A percentile compares a stretch with the other conserved stretches of the same genome.
phyloP scores from a whole-genome alignment of 2,888 invertebrate genomes.

The Pyrrhosoma nymphula region DNA sequence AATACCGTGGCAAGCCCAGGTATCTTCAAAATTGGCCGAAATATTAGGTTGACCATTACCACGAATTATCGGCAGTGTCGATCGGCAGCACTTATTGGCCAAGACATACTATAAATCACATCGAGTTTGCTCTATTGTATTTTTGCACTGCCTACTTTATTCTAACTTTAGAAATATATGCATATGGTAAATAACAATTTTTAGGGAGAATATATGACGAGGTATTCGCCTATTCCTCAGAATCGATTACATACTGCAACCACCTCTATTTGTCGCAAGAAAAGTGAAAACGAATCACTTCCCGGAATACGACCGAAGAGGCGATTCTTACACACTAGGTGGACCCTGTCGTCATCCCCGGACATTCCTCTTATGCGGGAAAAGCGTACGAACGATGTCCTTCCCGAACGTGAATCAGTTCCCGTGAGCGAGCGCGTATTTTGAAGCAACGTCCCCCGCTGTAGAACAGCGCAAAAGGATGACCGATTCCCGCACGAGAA shows the following conservation, averaged over 20 bases:
- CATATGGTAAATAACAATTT: too few species aligned
- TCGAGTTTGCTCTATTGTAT: too few species aligned
- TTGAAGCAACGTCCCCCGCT: background rate
- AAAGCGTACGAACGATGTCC: background rate
- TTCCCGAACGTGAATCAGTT: constrained; percentile 43
- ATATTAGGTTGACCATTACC: too few species aligned
- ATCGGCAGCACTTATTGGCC: too few species aligned
- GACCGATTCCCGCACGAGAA: constrained; percentile 52
- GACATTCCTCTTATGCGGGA: background rate
- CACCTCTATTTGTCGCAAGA: background rate
- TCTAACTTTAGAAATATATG: too few species aligned
- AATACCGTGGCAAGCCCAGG: too few species aligned
- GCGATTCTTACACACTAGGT: background rate
- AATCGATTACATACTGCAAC: background rate
- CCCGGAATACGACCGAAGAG: background rate
- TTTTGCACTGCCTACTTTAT: too few species aligned
- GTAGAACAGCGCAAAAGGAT: constrained; percentile 28
- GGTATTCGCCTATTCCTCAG: background rate
- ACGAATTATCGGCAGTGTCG: too few species aligned
- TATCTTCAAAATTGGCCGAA: too few species aligned
- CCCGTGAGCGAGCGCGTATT: background rate
- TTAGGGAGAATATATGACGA: too few species aligned
- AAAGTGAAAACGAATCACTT: background rate
- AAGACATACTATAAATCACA: too few species aligned
- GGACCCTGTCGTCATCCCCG: background rate